Evolutionary conservation across 1,140 invertebrate genomes (phyloP).

Genomic region (Pollicipes pollicipes): DNA sequence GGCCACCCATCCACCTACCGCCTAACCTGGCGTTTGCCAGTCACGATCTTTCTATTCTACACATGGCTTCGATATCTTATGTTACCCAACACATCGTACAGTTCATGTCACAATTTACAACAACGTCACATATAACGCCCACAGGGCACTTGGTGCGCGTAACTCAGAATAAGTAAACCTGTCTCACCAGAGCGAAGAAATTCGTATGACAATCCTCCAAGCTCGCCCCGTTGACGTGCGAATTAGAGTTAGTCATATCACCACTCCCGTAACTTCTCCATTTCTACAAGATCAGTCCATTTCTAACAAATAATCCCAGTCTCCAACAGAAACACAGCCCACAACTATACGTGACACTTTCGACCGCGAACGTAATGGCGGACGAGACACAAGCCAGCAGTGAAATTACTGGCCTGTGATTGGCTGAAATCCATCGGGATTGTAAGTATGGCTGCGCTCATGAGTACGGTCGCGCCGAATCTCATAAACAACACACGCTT

Average conservation of each 20-base stretch:
- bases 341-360: slow-evolving; percentile 30
- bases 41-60: too few species aligned
- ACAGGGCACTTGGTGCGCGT: too few species aligned
- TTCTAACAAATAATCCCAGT: slow-evolving; percentile 13
- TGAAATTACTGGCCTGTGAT: slow-evolving; percentile 11
- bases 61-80: too few species aligned
- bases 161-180: not conserved
- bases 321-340: slow-evolving; percentile 16
- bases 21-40: too few species aligned
- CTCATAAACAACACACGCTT: too few species aligned
- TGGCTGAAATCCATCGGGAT: not conserved
- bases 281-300: slow-evolving; percentile 18
- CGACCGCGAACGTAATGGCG: slow-evolving; percentile 85
- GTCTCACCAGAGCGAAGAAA: slow-evolving; percentile 98
- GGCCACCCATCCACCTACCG: too few species aligned
- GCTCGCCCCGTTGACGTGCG: slow-evolving; percentile 97
- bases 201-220: slow-evolving; percentile 99
- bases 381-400: slow-evolving; percentile 50
- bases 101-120: too few species aligned
- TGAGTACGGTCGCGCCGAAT: too few species aligned
- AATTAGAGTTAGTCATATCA: slow-evolving; percentile 17
- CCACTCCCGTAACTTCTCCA: slow-evolving; percentile 18
- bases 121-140: too few species aligned
- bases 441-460: too few species aligned
- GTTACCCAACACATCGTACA: too few species aligned